phyloP scores from a whole-genome alignment of 1,140 invertebrate species.

The Tetragonula clypearis region DNA sequence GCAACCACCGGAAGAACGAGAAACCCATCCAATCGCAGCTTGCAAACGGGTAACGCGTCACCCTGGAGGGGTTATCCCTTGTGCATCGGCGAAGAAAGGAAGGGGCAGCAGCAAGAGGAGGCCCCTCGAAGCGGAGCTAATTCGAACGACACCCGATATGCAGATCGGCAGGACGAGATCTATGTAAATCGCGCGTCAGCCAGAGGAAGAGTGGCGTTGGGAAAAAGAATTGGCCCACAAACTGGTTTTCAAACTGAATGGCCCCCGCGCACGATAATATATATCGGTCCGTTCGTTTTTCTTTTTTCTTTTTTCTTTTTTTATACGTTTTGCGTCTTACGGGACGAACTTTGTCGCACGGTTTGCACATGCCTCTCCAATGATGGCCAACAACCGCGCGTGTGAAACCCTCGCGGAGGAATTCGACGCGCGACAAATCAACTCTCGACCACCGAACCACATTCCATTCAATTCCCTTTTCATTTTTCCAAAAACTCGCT shows the following conservation, averaged over 20 bases:
- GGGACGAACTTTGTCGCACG: conserved; percentile 63
- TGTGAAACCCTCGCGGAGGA: conserved; percentile 49
- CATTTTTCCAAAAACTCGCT: background rate
- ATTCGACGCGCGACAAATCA: conserved; percentile 60
- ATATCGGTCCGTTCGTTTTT: conserved; percentile 72
- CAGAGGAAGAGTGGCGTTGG: conserved; percentile 59
- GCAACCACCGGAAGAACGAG: conserved; percentile 24
- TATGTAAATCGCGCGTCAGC: conserved; percentile 76
- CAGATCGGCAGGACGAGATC: conserved; percentile 75
- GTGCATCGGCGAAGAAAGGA: conserved; percentile 29
- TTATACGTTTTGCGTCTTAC: conserved; percentile 67
- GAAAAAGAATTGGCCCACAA: conserved; percentile 74
- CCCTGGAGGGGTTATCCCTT: conserved; percentile 39
- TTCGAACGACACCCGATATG: conserved; percentile 81
- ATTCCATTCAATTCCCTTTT: background rate
- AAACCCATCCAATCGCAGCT: conserved; percentile 56
- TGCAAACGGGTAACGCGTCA: conserved; percentile 18
- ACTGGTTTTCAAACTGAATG: conserved; percentile 72
- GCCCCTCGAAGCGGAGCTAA: conserved; percentile 71
- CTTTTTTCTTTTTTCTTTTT: too few species aligned
- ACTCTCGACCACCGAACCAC: conserved; percentile 8
- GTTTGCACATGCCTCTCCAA: conserved; percentile 13
- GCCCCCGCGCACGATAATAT: conserved; percentile 69
- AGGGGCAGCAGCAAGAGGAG: conserved; percentile 46
- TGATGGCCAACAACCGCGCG: conserved; percentile 24